Evolutionary conservation across 2,797 vertebrate species (phyloP).

Genomic region (Decapterus maruadsi): DNA sequence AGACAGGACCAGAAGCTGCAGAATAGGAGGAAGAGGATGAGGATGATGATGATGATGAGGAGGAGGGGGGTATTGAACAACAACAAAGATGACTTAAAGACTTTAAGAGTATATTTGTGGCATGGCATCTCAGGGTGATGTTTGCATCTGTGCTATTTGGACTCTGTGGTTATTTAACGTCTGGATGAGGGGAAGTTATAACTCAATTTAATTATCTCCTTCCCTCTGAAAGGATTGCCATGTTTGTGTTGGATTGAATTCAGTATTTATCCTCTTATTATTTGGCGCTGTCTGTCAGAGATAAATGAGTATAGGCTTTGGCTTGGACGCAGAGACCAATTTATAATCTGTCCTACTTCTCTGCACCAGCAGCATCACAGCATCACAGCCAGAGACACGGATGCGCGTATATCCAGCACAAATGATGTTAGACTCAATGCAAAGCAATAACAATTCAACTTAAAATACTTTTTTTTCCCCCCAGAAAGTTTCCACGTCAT

Average conservation of each 20-base stretch:
- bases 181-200: constrained; percentile 21
- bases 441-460: not conserved
- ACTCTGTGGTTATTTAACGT: constrained; percentile 24
- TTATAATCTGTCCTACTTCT: constrained; percentile 73
- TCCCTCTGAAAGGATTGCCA: constrained; percentile 50
- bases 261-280: constrained; percentile 73
- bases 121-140: not conserved
- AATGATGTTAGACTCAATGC: not conserved
- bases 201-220: constrained; percentile 65
- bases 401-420: constrained; percentile 23
- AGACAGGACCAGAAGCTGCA: constrained; percentile 74
- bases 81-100: not conserved
- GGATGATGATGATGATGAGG: too few species aligned
- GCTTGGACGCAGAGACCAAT: constrained; percentile 60
- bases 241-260: constrained; percentile 62
- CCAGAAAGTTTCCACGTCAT: not conserved
- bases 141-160: not conserved
- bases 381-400: constrained; percentile 26
- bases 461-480: not conserved
- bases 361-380: constrained; percentile 15
- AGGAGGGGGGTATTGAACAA: not conserved
- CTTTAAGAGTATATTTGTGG: not conserved
- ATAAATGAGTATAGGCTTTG: constrained; percentile 60
- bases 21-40: not conserved
- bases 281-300: constrained; percentile 70